Evolutionary conservation across 2,113 vertebrate genomes (phyloP).

Genomic region (Protomyctophum bolini): DNA sequence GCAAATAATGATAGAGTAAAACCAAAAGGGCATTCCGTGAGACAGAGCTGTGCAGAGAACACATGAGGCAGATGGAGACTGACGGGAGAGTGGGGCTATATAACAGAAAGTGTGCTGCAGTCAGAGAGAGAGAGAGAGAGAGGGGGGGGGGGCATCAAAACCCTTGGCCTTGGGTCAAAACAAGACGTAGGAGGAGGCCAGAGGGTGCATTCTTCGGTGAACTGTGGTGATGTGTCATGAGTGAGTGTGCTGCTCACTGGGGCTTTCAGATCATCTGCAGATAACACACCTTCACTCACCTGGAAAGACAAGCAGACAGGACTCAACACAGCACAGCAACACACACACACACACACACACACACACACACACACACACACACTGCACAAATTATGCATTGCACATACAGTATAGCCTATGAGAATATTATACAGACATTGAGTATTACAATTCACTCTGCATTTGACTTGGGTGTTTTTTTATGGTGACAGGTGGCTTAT

Average conservation of each 20-base stretch:
- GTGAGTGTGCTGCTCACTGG: conserved; percentile 2
- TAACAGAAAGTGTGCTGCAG: no score
- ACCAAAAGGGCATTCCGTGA: neutral
- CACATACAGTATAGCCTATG: no score
- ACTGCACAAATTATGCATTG: no score
- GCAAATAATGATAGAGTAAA: neutral
- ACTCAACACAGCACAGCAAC: neutral
- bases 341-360: conserved; percentile 8
- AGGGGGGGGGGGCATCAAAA: conserved; percentile 23
- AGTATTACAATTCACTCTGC: no score
- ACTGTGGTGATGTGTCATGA: conserved; percentile 21
- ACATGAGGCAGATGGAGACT: neutral
- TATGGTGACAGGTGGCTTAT: no score
- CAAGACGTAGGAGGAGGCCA: neutral
- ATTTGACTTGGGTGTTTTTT: no score
- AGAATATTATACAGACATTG: no score
- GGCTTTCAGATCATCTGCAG: conserved; percentile 15
- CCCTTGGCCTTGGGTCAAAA: neutral
- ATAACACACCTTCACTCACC: conserved; percentile 26
- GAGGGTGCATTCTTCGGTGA: conserved; percentile 44
- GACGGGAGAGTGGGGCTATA: neutral
- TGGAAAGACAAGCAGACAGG: neutral
- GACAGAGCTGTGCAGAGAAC: neutral
- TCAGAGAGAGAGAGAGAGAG: neutral
- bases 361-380: no score